phyloP scores from a whole-genome alignment of 2,797 vertebrate species.

The Sandelia bainsii region DNA sequence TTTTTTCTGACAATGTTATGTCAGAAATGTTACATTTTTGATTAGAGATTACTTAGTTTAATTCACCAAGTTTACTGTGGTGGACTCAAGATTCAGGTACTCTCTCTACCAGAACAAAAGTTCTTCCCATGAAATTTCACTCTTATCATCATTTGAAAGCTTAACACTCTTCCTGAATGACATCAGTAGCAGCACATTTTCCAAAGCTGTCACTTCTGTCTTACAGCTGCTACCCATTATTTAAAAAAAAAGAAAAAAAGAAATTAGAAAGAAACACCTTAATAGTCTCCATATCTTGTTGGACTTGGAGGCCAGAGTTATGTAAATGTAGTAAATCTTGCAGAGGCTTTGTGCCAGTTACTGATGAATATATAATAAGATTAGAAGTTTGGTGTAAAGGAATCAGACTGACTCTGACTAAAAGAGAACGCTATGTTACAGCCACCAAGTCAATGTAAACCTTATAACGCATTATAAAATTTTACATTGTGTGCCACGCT shows the following conservation, averaged over 20 bases:
- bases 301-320: slow-evolving; percentile 28
- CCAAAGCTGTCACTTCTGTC: slow-evolving; percentile 53
- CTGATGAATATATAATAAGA: slow-evolving; percentile 39
- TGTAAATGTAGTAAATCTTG: slow-evolving; percentile 45
- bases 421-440: slow-evolving; percentile 18
- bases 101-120: not conserved
- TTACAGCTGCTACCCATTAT: slow-evolving; percentile 65
- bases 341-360: slow-evolving; percentile 26
- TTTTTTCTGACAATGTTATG: slow-evolving; percentile 23
- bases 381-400: slow-evolving; percentile 1
- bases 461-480: slow-evolving; percentile 55
- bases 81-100: not conserved
- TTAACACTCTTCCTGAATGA: slow-evolving; percentile 22
- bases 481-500: slow-evolving; percentile 25
- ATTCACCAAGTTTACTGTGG: not conserved
- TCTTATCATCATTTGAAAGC: slow-evolving; percentile 22
- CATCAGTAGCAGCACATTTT: slow-evolving; percentile 36
- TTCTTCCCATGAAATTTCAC: not conserved
- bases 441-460: not conserved
- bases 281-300: slow-evolving; percentile 57
- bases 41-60: not conserved
- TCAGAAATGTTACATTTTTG: slow-evolving; percentile 8
- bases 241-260: too few species aligned
- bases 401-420: slow-evolving; percentile 14
- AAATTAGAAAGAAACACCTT: too few species aligned